Percentiles rank a stretch among this genome's conserved stretches.
Evolutionary conservation across 1,140 invertebrate species (phyloP).

Genomic region (Zaprionus inermis): DNA sequence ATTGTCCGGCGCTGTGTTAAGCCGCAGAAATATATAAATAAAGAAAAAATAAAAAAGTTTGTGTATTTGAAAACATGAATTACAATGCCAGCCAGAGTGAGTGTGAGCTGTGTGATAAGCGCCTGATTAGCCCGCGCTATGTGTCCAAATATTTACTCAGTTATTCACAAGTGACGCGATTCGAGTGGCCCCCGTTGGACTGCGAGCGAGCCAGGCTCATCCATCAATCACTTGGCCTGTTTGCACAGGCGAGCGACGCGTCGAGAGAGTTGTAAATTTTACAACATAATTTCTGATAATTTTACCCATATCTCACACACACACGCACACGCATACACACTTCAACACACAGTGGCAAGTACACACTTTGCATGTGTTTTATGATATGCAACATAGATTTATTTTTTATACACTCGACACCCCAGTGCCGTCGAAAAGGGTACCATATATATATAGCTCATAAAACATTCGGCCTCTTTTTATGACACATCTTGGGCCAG

Average conservation of each 20-base stretch:
- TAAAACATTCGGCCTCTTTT: slow-evolving; percentile 66
- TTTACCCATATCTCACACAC: slow-evolving; percentile 51
- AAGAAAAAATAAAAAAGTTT: neutral
- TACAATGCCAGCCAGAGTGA: slow-evolving; percentile 51
- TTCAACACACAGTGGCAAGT: slow-evolving; percentile 40
- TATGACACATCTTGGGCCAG: slow-evolving; percentile 2
- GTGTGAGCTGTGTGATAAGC: slow-evolving; percentile 67
- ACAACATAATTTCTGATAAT: slow-evolving; percentile 82
- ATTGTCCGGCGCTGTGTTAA: slow-evolving; percentile 61
- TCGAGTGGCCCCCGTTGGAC: neutral
- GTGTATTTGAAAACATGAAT: slow-evolving; percentile 54
- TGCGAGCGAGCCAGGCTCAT: neutral
- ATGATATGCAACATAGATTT: slow-evolving; percentile 67
- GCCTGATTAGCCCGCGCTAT: slow-evolving; percentile 68
- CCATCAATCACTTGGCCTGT: slow-evolving; percentile 70
- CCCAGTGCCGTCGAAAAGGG: slow-evolving; percentile 15
- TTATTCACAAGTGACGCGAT: slow-evolving; percentile 78
- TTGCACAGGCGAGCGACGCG: slow-evolving; percentile 39
- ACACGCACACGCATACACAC: neutral
- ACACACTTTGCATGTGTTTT: slow-evolving; percentile 72
- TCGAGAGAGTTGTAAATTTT: slow-evolving; percentile 73
- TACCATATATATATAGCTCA: slow-evolving; percentile 49
- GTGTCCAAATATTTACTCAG: slow-evolving; percentile 70
- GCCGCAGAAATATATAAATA: slow-evolving; percentile 19
- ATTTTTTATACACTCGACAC: slow-evolving; percentile 30